A percentile compares a stretch with the other conserved stretches of the same genome.
These are phyloP conservation scores for Tanytarsus gracilentus DNA, from an alignment of 2,888 invertebrate species.

Conservation along the genomic window DNA sequence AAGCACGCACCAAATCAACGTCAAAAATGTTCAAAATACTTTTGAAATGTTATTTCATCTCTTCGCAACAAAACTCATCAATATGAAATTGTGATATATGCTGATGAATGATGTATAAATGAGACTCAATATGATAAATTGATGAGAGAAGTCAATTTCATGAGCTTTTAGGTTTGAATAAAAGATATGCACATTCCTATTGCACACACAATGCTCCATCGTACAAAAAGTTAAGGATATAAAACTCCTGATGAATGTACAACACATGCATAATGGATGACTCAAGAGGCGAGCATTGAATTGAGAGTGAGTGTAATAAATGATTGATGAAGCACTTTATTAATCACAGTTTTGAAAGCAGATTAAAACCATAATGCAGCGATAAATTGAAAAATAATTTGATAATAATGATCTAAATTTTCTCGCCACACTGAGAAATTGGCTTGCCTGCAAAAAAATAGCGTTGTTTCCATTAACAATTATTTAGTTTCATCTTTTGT, in stretches of 20 bases:
- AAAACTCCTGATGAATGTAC: neutral
- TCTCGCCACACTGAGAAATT: neutral
- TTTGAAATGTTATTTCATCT: neutral
- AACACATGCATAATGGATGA: neutral
- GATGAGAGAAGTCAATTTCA: neutral
- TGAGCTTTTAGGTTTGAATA: neutral
- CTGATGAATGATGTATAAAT: neutral
- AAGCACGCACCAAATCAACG: constrained; percentile 11
- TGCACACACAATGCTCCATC: neutral
- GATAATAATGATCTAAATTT: neutral
- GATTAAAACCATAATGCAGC: constrained; percentile 20
- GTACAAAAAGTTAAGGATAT: neutral
- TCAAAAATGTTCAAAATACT: constrained; percentile 1
- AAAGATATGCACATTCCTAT: neutral
- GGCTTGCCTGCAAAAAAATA: neutral
- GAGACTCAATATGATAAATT: neutral
- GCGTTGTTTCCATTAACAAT: no score
- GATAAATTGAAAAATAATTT: constrained; percentile 23
- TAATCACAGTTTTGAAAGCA: neutral
- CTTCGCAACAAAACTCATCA: neutral
- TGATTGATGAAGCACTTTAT: constrained; percentile 19
- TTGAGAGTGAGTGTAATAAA: neutral
- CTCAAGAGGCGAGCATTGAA: neutral
- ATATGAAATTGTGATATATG: neutral
- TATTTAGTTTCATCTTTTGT: no score